These are phyloP conservation scores for Dendrophyllia cribrosa DNA, from an alignment of 64 coral and sea anemone genomes.

Conservation along the genomic window DNA sequence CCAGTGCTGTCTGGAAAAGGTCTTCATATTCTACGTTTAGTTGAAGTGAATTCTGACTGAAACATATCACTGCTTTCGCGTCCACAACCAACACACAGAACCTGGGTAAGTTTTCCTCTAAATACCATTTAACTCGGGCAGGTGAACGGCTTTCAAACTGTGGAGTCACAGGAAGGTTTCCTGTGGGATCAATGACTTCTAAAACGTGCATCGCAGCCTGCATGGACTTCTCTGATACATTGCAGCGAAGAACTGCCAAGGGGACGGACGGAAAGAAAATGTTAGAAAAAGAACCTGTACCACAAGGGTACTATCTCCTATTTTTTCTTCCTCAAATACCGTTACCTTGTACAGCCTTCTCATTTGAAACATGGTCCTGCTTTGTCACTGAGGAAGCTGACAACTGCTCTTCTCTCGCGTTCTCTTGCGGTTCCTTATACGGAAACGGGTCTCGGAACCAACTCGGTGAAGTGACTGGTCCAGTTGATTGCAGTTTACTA, in stretches of 20 bases:
- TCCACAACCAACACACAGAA: slow-evolving; percentile 15
- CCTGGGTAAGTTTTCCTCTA: neutral
- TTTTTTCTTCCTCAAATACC: too few species aligned
- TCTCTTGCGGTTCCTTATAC: too few species aligned
- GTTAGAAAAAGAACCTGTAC: too few species aligned
- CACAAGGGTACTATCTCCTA: too few species aligned
- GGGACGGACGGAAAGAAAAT: too few species aligned
- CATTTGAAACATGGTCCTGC: too few species aligned
- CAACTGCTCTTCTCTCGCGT: too few species aligned
- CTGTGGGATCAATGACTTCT: neutral
- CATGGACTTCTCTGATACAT: neutral
- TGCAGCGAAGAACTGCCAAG: neutral
- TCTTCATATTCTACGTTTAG: neutral
- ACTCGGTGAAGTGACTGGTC: too few species aligned
- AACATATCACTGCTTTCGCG: neutral
- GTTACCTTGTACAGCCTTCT: too few species aligned
- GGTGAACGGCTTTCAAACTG: neutral
- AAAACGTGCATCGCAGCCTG: neutral
- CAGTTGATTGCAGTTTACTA: too few species aligned
- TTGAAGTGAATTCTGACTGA: neutral
- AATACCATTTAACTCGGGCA: neutral
- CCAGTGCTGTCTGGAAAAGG: neutral
- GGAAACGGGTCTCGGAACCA: too few species aligned
- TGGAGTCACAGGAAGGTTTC: neutral
- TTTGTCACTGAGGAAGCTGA: too few species aligned